Evolutionary conservation across 2,888 invertebrate genomes (phyloP), one percentile per base, ranked within the genome.

Genomic region (Megamerina dolium): DNA sequence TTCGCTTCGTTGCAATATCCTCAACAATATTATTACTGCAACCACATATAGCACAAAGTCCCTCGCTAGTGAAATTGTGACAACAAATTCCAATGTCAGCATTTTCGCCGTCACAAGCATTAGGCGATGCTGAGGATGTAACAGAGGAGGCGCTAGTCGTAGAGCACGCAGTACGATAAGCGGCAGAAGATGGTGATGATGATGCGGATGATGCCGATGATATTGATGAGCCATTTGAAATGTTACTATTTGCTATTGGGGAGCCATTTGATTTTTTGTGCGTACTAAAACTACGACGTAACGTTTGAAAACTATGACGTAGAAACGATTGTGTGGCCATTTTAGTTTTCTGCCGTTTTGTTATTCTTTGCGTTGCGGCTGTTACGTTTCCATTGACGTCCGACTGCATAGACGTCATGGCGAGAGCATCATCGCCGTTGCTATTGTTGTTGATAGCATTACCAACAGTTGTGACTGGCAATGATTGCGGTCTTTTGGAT

Each of bases 281-380:
- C 5, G 59, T 54, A 4, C 53, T 54, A 49, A 66, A 66, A 49
- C 66, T 66, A 31, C 60, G 58, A 1, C 66, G 58, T 48, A 66
- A 62, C 5, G 64, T 62, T 34, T 64, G 66, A 33, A 66, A 43
- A 31, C 66, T 66, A 27, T 66, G 64, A 1, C 65, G 56, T 27
- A 66, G 26, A 42, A 66, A 66, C 1, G 66, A 66, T 31, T 66
- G n/a, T n/a, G n/a, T n/a, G n/a, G n/a, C n/a, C n/a, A n/a, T n/a
- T n/a, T n/a, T n/a, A n/a, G n/a, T n/a, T n/a, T n/a, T n/a, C n/a
- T n/a, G n/a, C n/a, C n/a, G n/a, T n/a, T n/a, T n/a, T 21, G 18
- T 4, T 12, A 8, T 8, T 10, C 18, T 41, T 35, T 29, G 17
- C 29, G 26, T 19, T 26, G 17, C 33, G 14, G 42, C 1, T 44